Evolutionary conservation across 2,797 vertebrate species (phyloP).

Genomic region (Spinus olivaceus): DNA sequence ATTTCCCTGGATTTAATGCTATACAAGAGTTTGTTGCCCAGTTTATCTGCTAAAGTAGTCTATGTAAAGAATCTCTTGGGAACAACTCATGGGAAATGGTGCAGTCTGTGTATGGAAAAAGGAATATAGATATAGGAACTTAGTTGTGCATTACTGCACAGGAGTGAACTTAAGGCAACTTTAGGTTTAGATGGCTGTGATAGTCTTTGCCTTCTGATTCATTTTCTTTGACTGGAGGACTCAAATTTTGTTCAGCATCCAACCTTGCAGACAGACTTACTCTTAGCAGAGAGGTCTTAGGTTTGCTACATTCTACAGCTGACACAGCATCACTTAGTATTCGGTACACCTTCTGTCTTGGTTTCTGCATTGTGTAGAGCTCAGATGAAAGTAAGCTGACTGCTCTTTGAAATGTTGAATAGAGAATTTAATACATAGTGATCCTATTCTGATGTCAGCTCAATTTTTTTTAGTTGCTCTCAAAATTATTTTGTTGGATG

Average conservation of each 20-base stretch:
- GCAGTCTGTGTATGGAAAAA: neutral
- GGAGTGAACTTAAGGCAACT: neutral
- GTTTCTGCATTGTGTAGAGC: neutral
- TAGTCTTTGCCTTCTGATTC: neutral
- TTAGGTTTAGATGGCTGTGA: neutral
- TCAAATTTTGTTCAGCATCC: neutral
- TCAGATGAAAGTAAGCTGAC: neutral
- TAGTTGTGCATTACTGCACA: rapidly evolving
- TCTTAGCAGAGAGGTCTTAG: neutral
- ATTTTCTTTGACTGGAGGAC: neutral
- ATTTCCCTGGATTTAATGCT: neutral
- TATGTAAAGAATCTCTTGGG: neutral
- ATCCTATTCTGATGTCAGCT: neutral
- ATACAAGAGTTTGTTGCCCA: neutral
- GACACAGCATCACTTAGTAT: neutral
- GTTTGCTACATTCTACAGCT: neutral
- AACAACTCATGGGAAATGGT: neutral
- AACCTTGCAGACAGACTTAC: neutral
- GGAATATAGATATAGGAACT: neutral
- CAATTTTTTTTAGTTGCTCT: neutral
- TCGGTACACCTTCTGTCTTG: neutral
- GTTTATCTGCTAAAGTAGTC: neutral
- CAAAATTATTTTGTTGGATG: neutral
- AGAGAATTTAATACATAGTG: neutral
- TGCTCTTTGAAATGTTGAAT: neutral